These are phyloP conservation scores for Acromyrmex charruanus DNA, from an alignment of 1,140 invertebrate genomes.

Conservation along the genomic window DNA sequence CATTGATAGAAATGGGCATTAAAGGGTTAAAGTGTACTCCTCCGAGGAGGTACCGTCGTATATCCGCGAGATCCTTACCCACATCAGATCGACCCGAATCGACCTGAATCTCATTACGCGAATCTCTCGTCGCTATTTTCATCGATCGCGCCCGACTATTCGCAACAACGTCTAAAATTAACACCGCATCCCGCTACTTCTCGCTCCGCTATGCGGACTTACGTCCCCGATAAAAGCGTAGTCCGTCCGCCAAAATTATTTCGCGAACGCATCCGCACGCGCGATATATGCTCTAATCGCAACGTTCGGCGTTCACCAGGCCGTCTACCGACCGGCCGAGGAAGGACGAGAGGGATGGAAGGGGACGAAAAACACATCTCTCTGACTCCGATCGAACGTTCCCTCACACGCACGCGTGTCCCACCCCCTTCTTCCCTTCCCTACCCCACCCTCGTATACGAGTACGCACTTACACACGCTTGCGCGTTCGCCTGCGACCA, in stretches of 20 bases:
- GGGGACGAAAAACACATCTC: constrained; percentile 10
- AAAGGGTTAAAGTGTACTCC: neutral
- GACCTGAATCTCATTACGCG: constrained; percentile 12
- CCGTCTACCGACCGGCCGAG: constrained; percentile 10
- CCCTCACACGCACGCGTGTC: constrained; percentile 6
- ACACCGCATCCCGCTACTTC: neutral
- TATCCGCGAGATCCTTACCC: neutral
- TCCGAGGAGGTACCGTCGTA: neutral
- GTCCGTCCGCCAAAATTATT: constrained; percentile 5
- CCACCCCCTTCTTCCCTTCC: neutral
- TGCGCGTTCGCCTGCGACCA: neutral
- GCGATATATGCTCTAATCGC: constrained; percentile 1
- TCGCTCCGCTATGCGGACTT: neutral
- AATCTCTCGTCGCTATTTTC: constrained; percentile 20
- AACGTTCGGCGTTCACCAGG: constrained; percentile 12
- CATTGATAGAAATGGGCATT: neutral
- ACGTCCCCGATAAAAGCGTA: neutral
- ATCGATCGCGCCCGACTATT: constrained; percentile 20
- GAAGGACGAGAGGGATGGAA: neutral
- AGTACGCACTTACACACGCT: constrained; percentile 1
- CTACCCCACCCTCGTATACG: neutral
- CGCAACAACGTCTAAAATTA: constrained; percentile 24
- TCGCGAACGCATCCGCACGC: constrained; percentile 3
- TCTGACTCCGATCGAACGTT: constrained; percentile 42
- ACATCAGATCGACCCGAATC: constrained; percentile 3